Evolutionary conservation across 2,113 vertebrate species (phyloP).

Genomic region (Macquaria australasica): DNA sequence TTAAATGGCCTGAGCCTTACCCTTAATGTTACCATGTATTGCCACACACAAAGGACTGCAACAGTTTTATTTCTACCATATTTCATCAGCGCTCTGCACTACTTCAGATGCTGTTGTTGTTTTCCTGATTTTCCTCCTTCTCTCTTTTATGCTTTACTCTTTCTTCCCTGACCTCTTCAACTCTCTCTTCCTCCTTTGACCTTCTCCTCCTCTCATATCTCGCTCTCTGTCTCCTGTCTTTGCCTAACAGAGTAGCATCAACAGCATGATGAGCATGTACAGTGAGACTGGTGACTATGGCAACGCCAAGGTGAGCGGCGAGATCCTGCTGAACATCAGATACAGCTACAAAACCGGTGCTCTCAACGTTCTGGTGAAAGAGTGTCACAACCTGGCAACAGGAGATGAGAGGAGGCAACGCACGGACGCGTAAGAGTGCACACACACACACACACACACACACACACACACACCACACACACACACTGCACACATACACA

Average conservation of each 20-base stretch:
- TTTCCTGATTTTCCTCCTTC: background rate
- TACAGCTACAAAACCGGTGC: constrained; percentile 98
- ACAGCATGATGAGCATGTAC: constrained; percentile 96
- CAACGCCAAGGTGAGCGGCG: constrained; percentile 93
- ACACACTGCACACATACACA: background rate
- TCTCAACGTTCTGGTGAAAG: constrained; percentile 92
- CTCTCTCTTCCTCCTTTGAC: background rate
- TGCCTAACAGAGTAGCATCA: constrained; percentile 91
- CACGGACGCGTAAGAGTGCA: constrained; percentile 91
- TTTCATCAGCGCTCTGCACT: constrained; percentile 36
- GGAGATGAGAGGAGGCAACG: constrained; percentile 95
- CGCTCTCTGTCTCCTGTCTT: constrained; percentile 11
- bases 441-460: background rate
- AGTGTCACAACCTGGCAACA: constrained; percentile 93
- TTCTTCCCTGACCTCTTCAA: background rate
- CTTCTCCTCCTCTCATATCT: constrained; percentile 11
- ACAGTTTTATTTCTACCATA: constrained; percentile 14
- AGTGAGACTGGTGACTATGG: constrained; percentile 98
- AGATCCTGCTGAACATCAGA: constrained; percentile 92
- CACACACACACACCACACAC: background rate
- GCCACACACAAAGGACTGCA: background rate
- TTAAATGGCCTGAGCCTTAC: background rate
- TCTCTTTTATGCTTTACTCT: background rate
- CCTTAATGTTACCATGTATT: background rate
- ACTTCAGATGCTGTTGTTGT: background rate